A percentile compares a stretch with the other conserved stretches of the same genome.
Evolutionary conservation across 1,140 invertebrate species (phyloP).

Genomic region (Ceratosolen solmsi): DNA sequence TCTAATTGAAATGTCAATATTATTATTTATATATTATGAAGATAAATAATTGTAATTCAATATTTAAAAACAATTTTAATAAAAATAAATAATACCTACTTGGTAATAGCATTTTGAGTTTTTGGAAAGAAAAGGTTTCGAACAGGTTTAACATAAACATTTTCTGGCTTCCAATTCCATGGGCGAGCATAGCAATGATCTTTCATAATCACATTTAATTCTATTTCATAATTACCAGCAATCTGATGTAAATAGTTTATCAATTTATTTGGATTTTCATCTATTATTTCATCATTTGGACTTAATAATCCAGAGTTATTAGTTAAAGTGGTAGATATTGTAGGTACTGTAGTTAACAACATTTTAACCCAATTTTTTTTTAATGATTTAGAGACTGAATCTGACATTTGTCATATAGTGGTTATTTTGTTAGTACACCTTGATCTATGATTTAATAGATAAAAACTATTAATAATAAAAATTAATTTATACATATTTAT

Average conservation of each 20-base stretch:
- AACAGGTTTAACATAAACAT: conserved; percentile 78
- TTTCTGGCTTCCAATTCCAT: conserved; percentile 81
- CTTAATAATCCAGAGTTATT: conserved; percentile 56
- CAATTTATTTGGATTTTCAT: conserved; percentile 67
- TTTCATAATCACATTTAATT: conserved; percentile 68
- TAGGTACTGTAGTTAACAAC: conserved; percentile 27
- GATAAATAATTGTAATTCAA: background rate
- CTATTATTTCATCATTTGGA: conserved; percentile 60
- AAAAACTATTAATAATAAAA: background rate
- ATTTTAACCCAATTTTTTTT: conserved; percentile 35
- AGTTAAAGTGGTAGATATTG: conserved; percentile 50
- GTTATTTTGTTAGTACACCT: background rate
- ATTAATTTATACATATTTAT: background rate
- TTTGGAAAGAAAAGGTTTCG: conserved; percentile 73
- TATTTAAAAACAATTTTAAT: no score
- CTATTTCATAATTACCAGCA: conserved; percentile 65
- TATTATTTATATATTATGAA: no score
- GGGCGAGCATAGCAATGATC: conserved; percentile 83
- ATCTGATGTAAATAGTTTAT: conserved; percentile 50
- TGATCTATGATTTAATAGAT: no score
- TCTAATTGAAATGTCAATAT: no score
- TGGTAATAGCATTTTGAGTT: background rate
- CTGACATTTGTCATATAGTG: conserved; percentile 14
- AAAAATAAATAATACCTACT: conserved; percentile 12
- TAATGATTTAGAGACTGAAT: background rate